Conservation (phyloP, 2,888 invertebrate species). For the Plebejus anna region DNA sequence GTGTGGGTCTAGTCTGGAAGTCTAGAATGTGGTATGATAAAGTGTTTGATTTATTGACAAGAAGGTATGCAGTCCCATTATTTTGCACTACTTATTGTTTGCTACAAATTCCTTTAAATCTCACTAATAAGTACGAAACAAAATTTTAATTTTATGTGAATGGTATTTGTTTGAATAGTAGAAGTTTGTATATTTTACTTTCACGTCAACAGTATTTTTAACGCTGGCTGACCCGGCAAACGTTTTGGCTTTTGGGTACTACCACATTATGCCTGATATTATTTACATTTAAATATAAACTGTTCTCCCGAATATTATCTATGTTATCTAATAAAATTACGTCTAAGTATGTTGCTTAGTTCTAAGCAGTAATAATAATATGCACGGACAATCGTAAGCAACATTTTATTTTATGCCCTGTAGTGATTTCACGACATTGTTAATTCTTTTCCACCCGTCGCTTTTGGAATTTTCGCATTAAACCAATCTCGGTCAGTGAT, state of each 20-base stretch:
- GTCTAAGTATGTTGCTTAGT: not conserved
- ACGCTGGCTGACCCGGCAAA: no score
- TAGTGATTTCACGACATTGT: not conserved
- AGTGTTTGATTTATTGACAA: constrained; percentile 16
- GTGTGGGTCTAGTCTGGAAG: constrained; percentile 4
- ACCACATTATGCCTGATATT: no score
- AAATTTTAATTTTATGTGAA: no score
- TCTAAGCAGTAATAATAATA: not conserved
- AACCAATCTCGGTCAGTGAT: constrained; percentile 38
- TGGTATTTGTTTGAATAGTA: no score
- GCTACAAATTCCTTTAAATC: not conserved
- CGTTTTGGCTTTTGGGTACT: no score
- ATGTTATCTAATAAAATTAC: no score
- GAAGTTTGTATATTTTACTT: not conserved
- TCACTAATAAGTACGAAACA: not conserved
- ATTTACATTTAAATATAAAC: no score
- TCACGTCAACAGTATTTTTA: no score
- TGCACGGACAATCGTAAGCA: not conserved
- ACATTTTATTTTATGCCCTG: not conserved
- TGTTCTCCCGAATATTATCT: no score
- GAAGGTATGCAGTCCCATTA: constrained; percentile 15
- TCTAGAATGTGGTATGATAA: constrained; percentile 14
- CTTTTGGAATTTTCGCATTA: constrained; percentile 18
- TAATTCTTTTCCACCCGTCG: constrained; percentile 1
- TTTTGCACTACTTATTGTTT: not conserved